phyloP scores from a whole-genome alignment of 2,797 vertebrate species.

The Cetoscarus ocellatus region DNA sequence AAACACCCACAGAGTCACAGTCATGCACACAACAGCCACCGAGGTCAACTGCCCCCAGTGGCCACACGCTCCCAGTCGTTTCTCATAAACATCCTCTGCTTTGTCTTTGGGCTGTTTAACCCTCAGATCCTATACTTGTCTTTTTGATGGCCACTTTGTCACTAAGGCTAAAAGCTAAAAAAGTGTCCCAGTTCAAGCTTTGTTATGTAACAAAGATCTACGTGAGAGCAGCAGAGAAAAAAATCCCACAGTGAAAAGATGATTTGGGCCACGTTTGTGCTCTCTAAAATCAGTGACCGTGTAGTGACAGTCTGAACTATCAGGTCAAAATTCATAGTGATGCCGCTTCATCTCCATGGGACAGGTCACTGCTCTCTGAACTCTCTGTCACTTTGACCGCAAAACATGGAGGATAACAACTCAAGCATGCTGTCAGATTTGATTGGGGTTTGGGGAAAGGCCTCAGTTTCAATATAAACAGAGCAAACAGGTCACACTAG shows the following conservation, averaged over 20 bases:
- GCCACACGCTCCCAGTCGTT: slow-evolving; percentile 29
- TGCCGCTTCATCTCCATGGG: slow-evolving; percentile 25
- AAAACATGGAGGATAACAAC: slow-evolving; percentile 36
- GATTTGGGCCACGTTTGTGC: slow-evolving; percentile 11
- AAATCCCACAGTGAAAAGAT: neutral
- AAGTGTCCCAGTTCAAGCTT: slow-evolving; percentile 12
- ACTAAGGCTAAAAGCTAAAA: slow-evolving; percentile 8
- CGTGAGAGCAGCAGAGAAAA: neutral
- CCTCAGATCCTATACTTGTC: slow-evolving; percentile 14
- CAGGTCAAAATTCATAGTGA: slow-evolving; percentile 28
- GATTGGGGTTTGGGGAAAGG: slow-evolving; percentile 34
- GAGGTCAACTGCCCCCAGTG: slow-evolving; percentile 61
- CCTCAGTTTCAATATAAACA: slow-evolving; percentile 20
- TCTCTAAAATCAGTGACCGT: slow-evolving; percentile 18
- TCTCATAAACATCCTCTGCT: slow-evolving; percentile 37
- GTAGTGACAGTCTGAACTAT: slow-evolving; percentile 13
- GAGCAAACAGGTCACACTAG: slow-evolving; percentile 27
- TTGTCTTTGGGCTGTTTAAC: slow-evolving; percentile 27
- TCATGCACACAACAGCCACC: slow-evolving; percentile 18
- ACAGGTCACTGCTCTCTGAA: slow-evolving; percentile 25
- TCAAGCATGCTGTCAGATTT: slow-evolving; percentile 35
- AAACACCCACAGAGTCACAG: slow-evolving; percentile 1
- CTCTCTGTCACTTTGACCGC: slow-evolving; percentile 29
- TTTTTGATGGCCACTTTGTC: slow-evolving; percentile 21
- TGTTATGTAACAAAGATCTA: slow-evolving; percentile 15